Percentiles rank a stretch among this genome's conserved stretches.
Conservation (phyloP, 2,113 vertebrate species). For the Hippolais icterina region DNA sequence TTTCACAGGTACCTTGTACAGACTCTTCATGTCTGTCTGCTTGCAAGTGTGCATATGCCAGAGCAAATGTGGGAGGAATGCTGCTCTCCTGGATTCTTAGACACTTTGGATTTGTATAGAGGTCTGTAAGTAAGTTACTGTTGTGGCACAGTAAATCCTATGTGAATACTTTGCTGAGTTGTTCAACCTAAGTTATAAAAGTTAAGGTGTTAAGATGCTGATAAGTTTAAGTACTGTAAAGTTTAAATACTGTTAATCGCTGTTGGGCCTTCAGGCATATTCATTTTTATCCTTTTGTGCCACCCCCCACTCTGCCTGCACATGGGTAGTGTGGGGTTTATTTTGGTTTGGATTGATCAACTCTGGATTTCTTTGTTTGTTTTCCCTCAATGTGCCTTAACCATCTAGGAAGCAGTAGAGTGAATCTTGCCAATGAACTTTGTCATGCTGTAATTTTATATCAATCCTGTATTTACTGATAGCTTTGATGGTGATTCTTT, state of each 20-base stretch:
- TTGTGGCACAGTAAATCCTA: neutral
- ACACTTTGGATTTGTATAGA: neutral
- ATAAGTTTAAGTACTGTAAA: neutral
- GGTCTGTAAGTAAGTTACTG: neutral
- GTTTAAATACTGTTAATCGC: neutral
- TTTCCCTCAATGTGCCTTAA: neutral
- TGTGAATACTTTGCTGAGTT: neutral
- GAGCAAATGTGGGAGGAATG: neutral
- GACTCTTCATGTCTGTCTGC: neutral
- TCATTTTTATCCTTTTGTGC: neutral
- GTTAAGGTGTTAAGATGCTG: neutral
- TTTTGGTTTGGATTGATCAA: neutral
- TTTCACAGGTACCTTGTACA: neutral
- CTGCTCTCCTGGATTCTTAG: neutral
- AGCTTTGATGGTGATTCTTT: neutral
- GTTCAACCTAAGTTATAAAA: neutral
- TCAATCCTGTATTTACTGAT: neutral
- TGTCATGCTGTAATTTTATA: neutral
- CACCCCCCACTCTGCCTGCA: neutral
- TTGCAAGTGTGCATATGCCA: neutral
- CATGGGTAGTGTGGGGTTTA: neutral
- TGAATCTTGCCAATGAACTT: neutral
- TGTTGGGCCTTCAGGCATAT: neutral
- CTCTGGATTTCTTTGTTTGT: neutral
- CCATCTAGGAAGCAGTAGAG: neutral